Percentiles rank a stretch among this genome's conserved stretches.
Evolutionary conservation across 2,797 vertebrate genomes (phyloP).

Genomic region (Notolepis coatsorum): DNA sequence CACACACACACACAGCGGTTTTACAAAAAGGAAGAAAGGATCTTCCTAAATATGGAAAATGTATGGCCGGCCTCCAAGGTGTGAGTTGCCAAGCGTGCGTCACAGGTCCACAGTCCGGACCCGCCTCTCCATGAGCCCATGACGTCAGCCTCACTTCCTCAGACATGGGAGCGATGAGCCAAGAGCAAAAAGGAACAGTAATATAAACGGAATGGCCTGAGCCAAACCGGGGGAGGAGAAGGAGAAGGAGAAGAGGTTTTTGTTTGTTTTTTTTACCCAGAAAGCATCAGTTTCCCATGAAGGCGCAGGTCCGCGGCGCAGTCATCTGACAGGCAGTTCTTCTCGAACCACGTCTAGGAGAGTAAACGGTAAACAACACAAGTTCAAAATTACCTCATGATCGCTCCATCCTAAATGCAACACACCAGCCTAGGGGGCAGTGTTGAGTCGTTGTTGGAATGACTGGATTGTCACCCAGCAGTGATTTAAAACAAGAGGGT

Average conservation of each 20-base stretch:
- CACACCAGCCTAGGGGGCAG: constrained; percentile 71
- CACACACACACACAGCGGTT: no score
- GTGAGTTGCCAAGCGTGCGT: constrained; percentile 65
- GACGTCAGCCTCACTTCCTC: constrained; percentile 67
- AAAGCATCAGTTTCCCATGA: constrained; percentile 90
- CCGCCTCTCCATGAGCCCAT: constrained; percentile 60
- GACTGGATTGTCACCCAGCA: not conserved
- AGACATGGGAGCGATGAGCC: constrained; percentile 23
- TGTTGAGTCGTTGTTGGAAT: constrained; percentile 60
- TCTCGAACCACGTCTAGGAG: constrained; percentile 95
- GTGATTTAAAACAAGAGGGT: constrained; percentile 17
- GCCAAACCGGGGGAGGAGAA: not conserved
- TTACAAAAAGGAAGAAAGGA: constrained; percentile 58
- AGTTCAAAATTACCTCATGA: constrained; percentile 64
- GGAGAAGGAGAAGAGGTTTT: constrained; percentile 13
- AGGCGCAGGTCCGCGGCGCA: constrained; percentile 95
- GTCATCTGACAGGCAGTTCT: constrained; percentile 97
- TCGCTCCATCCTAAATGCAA: constrained; percentile 20
- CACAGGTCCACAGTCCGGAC: constrained; percentile 74
- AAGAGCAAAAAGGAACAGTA: constrained; percentile 21
- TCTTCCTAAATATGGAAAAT: constrained; percentile 71
- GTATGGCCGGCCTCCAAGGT: constrained; percentile 71
- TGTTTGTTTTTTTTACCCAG: constrained; percentile 82
- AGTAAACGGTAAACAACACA: constrained; percentile 59
- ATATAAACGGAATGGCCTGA: constrained; percentile 20